Evolutionary conservation across 2,888 invertebrate genomes (phyloP).

Genomic region (Anagyrus pseudococci): DNA sequence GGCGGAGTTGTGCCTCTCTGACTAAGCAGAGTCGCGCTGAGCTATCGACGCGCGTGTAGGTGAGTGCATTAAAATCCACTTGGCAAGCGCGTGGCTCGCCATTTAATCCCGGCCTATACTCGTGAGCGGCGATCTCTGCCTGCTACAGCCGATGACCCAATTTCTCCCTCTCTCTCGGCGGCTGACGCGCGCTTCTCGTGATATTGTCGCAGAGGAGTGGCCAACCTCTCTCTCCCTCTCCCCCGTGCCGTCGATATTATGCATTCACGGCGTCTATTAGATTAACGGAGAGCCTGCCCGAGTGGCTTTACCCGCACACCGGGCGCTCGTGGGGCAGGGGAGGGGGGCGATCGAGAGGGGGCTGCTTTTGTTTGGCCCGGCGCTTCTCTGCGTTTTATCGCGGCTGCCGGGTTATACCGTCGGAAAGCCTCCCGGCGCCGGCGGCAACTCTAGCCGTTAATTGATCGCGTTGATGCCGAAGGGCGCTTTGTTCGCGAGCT

Average conservation of each 20-base stretch:
- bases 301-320: too few relatives aligned
- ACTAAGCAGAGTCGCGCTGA: too few relatives aligned
- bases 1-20: too few relatives aligned
- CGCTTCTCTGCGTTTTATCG: neutral
- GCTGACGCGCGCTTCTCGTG: neutral
- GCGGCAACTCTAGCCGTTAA: too few relatives aligned
- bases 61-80: neutral
- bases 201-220: too few relatives aligned
- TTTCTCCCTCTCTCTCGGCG: too few relatives aligned
- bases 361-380: neutral
- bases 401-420: neutral
- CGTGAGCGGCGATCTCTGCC: neutral
- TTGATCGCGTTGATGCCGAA: too few relatives aligned
- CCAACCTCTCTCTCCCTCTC: too few relatives aligned
- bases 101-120: neutral
- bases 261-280: too few relatives aligned
- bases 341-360: neutral
- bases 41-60: neutral
- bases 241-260: too few relatives aligned
- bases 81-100: neutral
- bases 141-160: neutral
- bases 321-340: neutral
- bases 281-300: too few relatives aligned
- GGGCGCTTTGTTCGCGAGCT: too few relatives aligned
- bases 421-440: conserved; percentile 15